phyloP scores from a whole-genome alignment of 2,797 vertebrate genomes.

The Myoxocephalus aenaeus region DNA sequence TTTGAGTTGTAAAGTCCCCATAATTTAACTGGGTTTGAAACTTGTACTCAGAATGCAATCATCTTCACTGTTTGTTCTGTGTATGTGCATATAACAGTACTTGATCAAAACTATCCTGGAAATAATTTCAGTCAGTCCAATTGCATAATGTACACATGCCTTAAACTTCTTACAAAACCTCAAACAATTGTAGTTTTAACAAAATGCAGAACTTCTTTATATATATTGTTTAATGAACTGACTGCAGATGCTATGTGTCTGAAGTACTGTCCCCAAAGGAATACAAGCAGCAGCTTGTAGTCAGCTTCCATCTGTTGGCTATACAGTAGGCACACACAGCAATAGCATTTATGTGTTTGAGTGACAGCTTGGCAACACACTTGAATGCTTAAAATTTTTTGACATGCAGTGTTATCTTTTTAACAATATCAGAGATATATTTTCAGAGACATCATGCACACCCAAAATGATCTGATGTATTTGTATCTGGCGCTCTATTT shows the following conservation, averaged over 20 bases:
- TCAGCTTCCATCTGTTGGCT: slow-evolving; percentile 67
- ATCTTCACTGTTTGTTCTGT: background rate
- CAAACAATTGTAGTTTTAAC: rapidly evolving
- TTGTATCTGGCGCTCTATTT: background rate
- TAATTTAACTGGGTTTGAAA: background rate
- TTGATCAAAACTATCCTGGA: background rate
- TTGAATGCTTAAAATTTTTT: slow-evolving; percentile 42
- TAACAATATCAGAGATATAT: background rate
- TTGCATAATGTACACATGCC: slow-evolving; percentile 2
- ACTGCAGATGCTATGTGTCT: slow-evolving; percentile 21
- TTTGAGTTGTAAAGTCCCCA: background rate
- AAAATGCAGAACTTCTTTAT: background rate
- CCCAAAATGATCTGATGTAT: slow-evolving; percentile 1
- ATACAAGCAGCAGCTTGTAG: slow-evolving; percentile 49
- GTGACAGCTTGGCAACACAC: slow-evolving; percentile 56
- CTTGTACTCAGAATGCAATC: background rate
- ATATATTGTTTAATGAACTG: slow-evolving; percentile 29
- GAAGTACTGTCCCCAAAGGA: slow-evolving; percentile 14
- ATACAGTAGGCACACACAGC: slow-evolving; percentile 16
- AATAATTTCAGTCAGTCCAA: background rate
- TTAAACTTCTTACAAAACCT: background rate
- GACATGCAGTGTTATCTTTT: slow-evolving; percentile 16
- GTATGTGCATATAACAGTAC: background rate
- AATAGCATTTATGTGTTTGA: slow-evolving; percentile 44
- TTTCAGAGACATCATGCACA: slow-evolving; percentile 6